Percentiles rank a stretch among this genome's conserved stretches.
These are phyloP conservation scores for Avahi laniger DNA, from an alignment of 2,797 vertebrate genomes.

Conservation along the genomic window DNA sequence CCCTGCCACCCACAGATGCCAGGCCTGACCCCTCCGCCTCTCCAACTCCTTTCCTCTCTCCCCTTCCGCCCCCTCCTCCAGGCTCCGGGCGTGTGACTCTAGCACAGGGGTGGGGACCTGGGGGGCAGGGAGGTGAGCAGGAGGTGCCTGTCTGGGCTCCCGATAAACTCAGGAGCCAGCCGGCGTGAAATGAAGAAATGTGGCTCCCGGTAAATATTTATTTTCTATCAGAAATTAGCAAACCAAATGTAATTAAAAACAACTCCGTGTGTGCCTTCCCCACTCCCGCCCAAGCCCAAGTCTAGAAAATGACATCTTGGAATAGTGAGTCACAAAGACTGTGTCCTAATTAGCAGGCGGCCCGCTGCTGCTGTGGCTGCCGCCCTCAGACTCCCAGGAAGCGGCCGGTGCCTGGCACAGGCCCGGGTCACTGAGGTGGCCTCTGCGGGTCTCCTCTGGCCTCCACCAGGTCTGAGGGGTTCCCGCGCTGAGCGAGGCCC, in stretches of 20 bases:
- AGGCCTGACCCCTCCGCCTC: background rate
- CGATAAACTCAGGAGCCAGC: conserved; percentile 89
- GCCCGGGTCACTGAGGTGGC: background rate
- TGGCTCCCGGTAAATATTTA: conserved; percentile 94
- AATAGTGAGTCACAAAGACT: conserved; percentile 84
- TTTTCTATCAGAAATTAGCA: conserved; percentile 96
- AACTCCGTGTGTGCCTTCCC: conserved; percentile 82
- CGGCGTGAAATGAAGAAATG: conserved; percentile 95
- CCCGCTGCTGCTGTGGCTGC: conserved; percentile 44
- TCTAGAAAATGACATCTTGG: conserved; percentile 84
- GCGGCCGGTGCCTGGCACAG: background rate
- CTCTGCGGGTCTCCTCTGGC: background rate
- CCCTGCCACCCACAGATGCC: background rate
- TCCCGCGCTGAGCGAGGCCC: background rate
- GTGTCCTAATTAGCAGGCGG: conserved; percentile 85
- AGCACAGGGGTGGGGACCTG: background rate
- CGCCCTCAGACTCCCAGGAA: background rate
- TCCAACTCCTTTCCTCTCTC: background rate
- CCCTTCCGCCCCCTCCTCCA: background rate
- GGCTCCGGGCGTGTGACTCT: background rate
- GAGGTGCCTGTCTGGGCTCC: conserved; percentile 82
- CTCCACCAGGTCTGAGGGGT: background rate
- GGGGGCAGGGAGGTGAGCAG: background rate
- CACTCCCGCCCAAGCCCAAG: conserved; percentile 66
- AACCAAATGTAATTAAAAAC: conserved; percentile 97